Evolutionary conservation across 2,113 vertebrate genomes (phyloP).

Genomic region (Heterochromis multidens): DNA sequence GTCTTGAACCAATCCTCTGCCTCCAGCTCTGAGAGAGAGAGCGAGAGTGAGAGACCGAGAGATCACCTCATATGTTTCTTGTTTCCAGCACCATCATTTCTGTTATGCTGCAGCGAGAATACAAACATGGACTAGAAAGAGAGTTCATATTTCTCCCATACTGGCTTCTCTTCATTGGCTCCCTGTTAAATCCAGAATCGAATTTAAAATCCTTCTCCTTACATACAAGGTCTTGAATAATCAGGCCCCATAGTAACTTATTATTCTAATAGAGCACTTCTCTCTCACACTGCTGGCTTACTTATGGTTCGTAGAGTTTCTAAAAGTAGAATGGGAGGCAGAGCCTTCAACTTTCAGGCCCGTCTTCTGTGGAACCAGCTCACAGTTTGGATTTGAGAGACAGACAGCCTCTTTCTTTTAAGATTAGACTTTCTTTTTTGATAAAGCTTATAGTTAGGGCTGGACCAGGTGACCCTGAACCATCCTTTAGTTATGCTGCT

Average conservation of each 20-base stretch:
- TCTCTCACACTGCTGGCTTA: background rate
- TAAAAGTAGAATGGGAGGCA: background rate
- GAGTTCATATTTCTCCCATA: no score
- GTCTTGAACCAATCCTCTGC: slow-evolving; percentile 98
- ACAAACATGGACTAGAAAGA: background rate
- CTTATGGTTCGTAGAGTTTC: background rate
- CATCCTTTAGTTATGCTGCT: no score
- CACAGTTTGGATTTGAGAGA: background rate
- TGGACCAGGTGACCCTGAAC: no score
- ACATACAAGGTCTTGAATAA: no score
- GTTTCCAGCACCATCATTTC: background rate
- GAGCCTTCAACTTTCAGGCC: background rate
- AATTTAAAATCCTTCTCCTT: background rate
- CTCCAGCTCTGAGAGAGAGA: slow-evolving; percentile 83
- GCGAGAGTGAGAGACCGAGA: no score
- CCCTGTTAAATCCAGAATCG: background rate
- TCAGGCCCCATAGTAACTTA: no score
- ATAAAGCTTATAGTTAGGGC: no score
- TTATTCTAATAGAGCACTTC: fast-evolving
- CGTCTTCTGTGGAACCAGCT: no score
- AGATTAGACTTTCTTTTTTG: background rate
- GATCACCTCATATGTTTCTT: background rate
- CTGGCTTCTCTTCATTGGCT: background rate
- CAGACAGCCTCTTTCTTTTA: fast-evolving
- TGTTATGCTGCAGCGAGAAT: background rate